Base-by-base conservation (phyloP, 2,113 vertebrate genomes). In the Oncorhynchus masou region DNA sequence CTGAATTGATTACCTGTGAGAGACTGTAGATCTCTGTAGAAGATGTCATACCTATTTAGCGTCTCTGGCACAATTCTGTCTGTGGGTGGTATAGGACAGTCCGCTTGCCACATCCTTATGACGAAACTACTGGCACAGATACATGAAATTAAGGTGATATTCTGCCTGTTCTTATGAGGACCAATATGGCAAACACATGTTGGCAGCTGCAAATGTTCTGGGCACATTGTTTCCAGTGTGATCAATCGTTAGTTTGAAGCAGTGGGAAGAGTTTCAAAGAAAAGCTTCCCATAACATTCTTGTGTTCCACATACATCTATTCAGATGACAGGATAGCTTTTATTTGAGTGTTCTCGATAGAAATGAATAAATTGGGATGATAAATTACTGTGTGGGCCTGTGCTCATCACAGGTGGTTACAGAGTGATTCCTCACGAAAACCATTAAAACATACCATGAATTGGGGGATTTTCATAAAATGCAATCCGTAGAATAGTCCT, bases 111-210 rank as follows among this genome's bases (percentile, higher is more conserved):
- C 48, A 68, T 84, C 77, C 68, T 80, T 71, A 83, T 34, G 82
- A 69, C 79, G 48, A 7, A 74, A 79, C 74, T 76, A 77, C 78
- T 76, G 73, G 71, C 66, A 49, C 79, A 68, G 25, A 29, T 79
- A 73, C 68, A 67, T 57, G 66, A 80, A 81, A 54, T 49, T 76
- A 84, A 88, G 82, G 72, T 84, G 77, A 82, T 85, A 82, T 81
- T 87, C 70, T 57, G 70, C 68, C 81, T 81, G 78, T 62, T 85
- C 76, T 79, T 75, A 81, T 74, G 48, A 80, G 71, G 76, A 82
- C 87, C 92, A 95, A 95, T 96, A 89, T 95, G 94, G 94, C 88
- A 90, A 92, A 90, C 95, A 96, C 90, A 94, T 96, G 94, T 95
- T 94, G 94, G 94, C 93, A 91, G 88, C 82, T 51, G 82, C 81